Evolutionary conservation across 1,140 invertebrate genomes (phyloP).

Genomic region (Macrocentrus cingulum): DNA sequence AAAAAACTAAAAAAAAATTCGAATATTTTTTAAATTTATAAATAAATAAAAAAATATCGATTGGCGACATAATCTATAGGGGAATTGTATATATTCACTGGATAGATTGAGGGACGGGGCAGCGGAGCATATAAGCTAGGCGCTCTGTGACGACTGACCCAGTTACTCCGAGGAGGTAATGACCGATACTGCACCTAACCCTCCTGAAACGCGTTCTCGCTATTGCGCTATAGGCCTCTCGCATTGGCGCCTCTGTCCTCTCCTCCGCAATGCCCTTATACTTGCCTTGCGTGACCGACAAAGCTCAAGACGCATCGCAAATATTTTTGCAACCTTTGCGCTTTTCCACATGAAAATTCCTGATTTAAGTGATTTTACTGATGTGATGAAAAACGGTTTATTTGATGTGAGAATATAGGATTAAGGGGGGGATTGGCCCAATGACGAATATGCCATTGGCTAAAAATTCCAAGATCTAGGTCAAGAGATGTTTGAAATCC

Average conservation of each 20-base stretch:
- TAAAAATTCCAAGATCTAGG: slow-evolving; percentile 48
- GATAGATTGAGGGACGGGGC: slow-evolving; percentile 27
- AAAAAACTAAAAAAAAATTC: too few relatives aligned
- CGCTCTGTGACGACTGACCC: slow-evolving; percentile 59
- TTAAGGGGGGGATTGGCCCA: too few relatives aligned
- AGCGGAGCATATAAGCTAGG: slow-evolving; percentile 48
- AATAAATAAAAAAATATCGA: too few relatives aligned
- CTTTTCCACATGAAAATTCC: too few relatives aligned
- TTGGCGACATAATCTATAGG: too few relatives aligned
- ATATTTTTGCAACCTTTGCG: too few relatives aligned
- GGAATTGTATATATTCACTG: neutral
- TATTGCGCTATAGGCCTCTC: too few relatives aligned
- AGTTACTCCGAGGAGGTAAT: slow-evolving; percentile 59
- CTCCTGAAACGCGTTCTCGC: slow-evolving; percentile 45
- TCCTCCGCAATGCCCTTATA: slow-evolving; percentile 25
- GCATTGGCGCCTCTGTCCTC: neutral
- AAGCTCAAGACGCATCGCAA: too few relatives aligned
- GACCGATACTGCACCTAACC: slow-evolving; percentile 59
- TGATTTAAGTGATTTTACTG: too few relatives aligned
- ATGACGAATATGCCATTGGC: too few relatives aligned
- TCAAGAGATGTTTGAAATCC: slow-evolving; percentile 56
- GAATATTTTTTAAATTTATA: too few relatives aligned
- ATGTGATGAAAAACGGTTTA: too few relatives aligned
- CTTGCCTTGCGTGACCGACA: slow-evolving; percentile 21
- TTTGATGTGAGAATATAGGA: neutral